Conservation (phyloP, 2,113 vertebrate species). For the Sialia sialis region DNA sequence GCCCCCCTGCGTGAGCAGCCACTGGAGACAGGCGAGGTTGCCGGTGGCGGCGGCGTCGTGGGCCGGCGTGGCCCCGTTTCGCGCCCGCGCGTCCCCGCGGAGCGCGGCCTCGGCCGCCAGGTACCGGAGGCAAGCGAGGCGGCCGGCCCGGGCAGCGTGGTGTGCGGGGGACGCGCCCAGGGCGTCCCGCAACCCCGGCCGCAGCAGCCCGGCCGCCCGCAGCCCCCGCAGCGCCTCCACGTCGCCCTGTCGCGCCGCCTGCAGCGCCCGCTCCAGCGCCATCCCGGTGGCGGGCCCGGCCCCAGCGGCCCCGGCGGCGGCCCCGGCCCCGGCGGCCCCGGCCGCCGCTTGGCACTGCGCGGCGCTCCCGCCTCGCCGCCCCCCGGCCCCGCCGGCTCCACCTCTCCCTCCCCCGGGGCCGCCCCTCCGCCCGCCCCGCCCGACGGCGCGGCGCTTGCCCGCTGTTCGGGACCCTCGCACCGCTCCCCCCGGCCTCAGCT, state of each 20-base stretch:
- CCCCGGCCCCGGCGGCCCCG: too few relatives aligned
- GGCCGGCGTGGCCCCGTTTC: constrained; percentile 89
- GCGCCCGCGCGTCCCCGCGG: constrained; percentile 75
- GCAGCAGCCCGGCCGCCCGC: constrained; percentile 66
- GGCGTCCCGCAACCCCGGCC: constrained; percentile 73
- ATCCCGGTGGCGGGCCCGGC: too few relatives aligned
- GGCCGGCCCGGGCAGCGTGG: constrained; percentile 87
- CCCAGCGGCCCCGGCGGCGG: too few relatives aligned
- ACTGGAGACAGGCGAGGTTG: constrained; percentile 89
- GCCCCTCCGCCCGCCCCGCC: too few relatives aligned
- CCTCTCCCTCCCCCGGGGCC: too few relatives aligned
- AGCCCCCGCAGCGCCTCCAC: background rate
- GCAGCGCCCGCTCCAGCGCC: too few relatives aligned
- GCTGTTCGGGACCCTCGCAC: background rate
- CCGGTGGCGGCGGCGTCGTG: constrained; percentile 96
- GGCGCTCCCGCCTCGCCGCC: too few relatives aligned
- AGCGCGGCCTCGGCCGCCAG: constrained; percentile 85
- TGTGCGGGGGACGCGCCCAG: constrained; percentile 87
- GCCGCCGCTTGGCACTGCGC: too few relatives aligned
- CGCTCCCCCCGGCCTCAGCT: background rate
- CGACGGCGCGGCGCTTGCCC: too few relatives aligned
- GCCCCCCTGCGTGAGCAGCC: constrained; percentile 87
- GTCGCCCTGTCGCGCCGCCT: background rate
- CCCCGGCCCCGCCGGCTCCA: too few relatives aligned
- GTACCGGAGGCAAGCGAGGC: constrained; percentile 83